These are phyloP conservation scores for Mustela lutreola DNA, from an alignment of 2,113 vertebrate genomes.

Conservation along the genomic window DNA sequence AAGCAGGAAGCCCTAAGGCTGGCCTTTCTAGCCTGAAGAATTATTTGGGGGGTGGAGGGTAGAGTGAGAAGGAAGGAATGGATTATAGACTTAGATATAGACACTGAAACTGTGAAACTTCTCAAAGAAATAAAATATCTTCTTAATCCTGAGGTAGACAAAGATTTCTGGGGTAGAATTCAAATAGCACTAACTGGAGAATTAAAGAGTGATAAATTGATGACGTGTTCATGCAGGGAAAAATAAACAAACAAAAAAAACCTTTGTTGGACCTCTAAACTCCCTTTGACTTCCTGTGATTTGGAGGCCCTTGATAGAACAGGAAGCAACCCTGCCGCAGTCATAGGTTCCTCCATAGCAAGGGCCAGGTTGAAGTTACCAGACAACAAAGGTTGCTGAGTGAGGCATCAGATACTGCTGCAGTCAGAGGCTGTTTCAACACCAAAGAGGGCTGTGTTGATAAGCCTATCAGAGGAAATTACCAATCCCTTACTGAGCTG, in stretches of 20 bases:
- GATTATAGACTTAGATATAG: neutral
- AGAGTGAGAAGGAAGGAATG: neutral
- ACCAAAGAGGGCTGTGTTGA: neutral
- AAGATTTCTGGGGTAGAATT: neutral
- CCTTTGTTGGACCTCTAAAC: neutral
- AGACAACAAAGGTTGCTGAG: neutral
- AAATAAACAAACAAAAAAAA: neutral
- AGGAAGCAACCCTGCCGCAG: neutral
- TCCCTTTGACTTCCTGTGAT: neutral
- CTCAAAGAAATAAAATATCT: neutral
- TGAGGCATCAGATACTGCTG: fast-evolving
- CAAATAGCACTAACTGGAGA: neutral
- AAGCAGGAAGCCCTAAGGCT: neutral
- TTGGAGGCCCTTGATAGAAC: neutral
- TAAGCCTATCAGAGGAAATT: neutral
- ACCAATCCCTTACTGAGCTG: neutral
- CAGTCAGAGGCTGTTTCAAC: neutral
- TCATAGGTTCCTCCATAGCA: neutral
- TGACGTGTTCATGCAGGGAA: neutral
- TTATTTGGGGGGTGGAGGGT: neutral
- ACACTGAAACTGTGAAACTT: neutral
- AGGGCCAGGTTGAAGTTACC: neutral
- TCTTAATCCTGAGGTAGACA: neutral
- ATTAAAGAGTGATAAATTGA: neutral
- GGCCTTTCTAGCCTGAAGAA: neutral